Conservation (phyloP, 2,113 vertebrate species). For the Spea bombifrons region DNA sequence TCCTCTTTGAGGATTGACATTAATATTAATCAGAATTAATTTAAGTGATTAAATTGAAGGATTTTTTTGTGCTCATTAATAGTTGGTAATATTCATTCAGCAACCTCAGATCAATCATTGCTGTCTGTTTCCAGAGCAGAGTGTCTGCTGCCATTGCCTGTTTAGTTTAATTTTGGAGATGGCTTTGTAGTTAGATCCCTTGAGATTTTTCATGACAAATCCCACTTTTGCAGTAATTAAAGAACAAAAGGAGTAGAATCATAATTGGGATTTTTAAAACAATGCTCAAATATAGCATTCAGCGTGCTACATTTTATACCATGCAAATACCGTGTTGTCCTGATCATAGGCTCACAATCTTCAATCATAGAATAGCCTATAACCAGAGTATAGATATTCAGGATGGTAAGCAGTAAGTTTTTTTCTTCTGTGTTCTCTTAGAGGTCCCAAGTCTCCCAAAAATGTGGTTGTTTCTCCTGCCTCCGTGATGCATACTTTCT, state of each 20-base stretch:
- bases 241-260: conserved; percentile 69
- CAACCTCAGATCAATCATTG: conserved; percentile 56
- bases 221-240: conserved; percentile 93
- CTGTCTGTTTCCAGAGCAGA: conserved; percentile 55
- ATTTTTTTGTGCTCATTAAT: conserved; percentile 43
- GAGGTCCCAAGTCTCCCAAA: no score
- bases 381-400: no score
- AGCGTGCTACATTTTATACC: conserved; percentile 74
- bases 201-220: conserved; percentile 76
- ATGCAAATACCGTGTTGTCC: conserved; percentile 63
- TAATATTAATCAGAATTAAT: conserved; percentile 37
- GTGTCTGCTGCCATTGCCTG: conserved; percentile 63
- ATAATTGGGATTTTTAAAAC: conserved; percentile 88
- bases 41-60: conserved; percentile 53
- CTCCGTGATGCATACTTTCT: no score
- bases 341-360: no score
- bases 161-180: conserved; percentile 72
- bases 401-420: no score
- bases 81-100: conserved; percentile 52
- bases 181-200: conserved; percentile 66
- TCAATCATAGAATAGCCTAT: no score
- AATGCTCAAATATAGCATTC: conserved; percentile 79
- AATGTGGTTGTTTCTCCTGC: no score
- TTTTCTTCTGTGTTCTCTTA: no score
- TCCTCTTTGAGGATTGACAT: conserved; percentile 38